phyloP scores from a whole-genome alignment of 2,888 invertebrate genomes.

The Parnassius mnemosyne region DNA sequence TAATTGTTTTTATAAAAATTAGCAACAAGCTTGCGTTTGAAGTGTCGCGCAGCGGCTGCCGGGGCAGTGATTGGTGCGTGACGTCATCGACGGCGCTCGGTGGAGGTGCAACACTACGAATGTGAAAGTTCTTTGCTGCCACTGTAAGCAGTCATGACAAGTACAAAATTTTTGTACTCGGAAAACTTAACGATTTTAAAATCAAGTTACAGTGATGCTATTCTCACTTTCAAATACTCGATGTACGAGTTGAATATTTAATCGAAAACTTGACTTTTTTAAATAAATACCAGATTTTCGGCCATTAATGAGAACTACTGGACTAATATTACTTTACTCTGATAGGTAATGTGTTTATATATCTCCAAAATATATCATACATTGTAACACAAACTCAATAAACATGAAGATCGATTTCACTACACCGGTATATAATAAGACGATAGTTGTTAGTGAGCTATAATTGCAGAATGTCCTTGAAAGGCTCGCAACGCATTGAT shows the following conservation, averaged over 20 bases:
- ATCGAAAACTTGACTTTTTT: too few species aligned
- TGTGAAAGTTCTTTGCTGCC: conserved; percentile 73
- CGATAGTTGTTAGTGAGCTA: conserved; percentile 49
- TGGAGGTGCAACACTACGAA: conserved; percentile 68
- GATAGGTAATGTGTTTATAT: conserved; percentile 43
- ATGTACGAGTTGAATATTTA: too few species aligned
- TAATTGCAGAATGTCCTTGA: conserved; percentile 63
- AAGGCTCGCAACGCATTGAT: conserved; percentile 55
- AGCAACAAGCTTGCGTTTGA: conserved; percentile 15
- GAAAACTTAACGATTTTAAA: conserved; percentile 28
- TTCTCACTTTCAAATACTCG: conserved; percentile 10
- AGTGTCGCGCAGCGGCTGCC: conserved; percentile 36
- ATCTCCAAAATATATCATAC: conserved; percentile 41
- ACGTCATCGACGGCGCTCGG: conserved; percentile 53
- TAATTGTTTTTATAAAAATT: conserved; percentile 15
- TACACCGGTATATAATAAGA: conserved; percentile 47
- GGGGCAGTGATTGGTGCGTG: conserved; percentile 39
- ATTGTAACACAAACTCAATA: conserved; percentile 30
- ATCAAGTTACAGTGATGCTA: conserved; percentile 1
- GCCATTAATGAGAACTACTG: conserved; percentile 40
- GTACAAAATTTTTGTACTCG: conserved; percentile 61
- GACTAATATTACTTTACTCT: conserved; percentile 35
- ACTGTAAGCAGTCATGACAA: conserved; percentile 54
- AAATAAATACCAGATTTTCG: neutral
- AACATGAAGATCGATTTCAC: conserved; percentile 34